Conservation (phyloP, 2,113 vertebrate genomes). For the Petromus typicus region DNA sequence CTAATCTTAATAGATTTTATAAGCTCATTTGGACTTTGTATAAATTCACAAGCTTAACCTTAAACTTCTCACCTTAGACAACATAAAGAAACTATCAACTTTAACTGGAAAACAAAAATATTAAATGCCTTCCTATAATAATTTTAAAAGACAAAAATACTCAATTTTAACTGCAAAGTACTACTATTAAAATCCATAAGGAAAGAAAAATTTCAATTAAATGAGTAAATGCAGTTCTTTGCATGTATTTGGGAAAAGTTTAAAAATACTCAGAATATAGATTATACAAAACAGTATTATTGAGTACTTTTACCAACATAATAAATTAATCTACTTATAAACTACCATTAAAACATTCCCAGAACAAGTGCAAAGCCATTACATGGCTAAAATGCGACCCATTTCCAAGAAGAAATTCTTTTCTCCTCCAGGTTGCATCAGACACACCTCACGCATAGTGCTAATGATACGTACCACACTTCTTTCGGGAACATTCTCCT, state of each 20-base stretch:
- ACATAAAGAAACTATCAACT: background rate
- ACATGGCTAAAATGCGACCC: background rate
- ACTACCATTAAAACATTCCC: constrained; percentile 1
- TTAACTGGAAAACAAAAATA: constrained; percentile 51
- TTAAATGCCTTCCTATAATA: constrained; percentile 25
- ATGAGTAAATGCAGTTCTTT: background rate
- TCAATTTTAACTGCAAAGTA: constrained; percentile 18
- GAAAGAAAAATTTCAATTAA: constrained; percentile 45
- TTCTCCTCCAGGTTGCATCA: background rate
- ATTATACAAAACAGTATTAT: background rate
- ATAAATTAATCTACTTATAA: constrained; percentile 1
- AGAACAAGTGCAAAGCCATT: background rate
- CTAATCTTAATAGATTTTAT: background rate
- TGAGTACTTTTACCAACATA: background rate
- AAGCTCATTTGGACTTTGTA: constrained; percentile 10
- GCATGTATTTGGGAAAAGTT: background rate
- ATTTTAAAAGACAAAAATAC: background rate
- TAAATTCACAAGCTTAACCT: constrained; percentile 29
- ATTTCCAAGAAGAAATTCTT: constrained; percentile 42
- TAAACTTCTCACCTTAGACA: background rate
- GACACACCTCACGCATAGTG: background rate
- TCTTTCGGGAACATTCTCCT: constrained; percentile 42
- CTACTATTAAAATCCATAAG: constrained; percentile 39
- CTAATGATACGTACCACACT: background rate
- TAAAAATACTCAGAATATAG: constrained; percentile 28